These are phyloP conservation scores for Oxyura jamaicensis DNA, from an alignment of 2,113 vertebrate species.

Conservation along the genomic window DNA sequence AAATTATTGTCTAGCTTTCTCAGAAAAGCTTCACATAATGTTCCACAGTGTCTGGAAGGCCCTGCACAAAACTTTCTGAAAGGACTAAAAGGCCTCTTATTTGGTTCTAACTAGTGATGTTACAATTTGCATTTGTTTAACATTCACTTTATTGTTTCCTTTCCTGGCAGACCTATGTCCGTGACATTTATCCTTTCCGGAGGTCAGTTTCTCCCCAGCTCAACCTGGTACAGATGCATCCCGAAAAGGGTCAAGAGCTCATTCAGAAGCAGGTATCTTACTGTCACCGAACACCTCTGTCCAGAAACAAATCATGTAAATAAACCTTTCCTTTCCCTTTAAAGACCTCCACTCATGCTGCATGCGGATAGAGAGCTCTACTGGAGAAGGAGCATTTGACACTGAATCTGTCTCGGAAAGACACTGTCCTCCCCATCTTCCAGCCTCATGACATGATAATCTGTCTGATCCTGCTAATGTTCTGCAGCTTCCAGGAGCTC, in stretches of 20 bases:
- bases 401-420: background rate
- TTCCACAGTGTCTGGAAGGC: background rate
- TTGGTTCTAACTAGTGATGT: background rate
- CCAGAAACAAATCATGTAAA: background rate
- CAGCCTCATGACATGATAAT: background rate
- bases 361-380: background rate
- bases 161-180: conserved; percentile 89
- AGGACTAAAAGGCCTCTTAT: background rate
- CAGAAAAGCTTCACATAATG: background rate
- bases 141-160: background rate
- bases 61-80: background rate
- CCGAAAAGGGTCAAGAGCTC: conserved; percentile 95
- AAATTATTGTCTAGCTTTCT: background rate
- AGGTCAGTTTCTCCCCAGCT: conserved; percentile 97
- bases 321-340: background rate
- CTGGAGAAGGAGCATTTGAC: background rate
- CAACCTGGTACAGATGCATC: conserved; percentile 96
- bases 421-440: background rate
- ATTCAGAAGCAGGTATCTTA: conserved; percentile 94
- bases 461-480: background rate
- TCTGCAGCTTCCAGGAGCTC: background rate
- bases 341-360: background rate
- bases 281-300: background rate
- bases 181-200: conserved; percentile 97
- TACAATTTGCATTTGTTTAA: background rate